Base-by-base conservation (phyloP, 2,797 vertebrate species). In the Myioborus melanocephalus region DNA sequence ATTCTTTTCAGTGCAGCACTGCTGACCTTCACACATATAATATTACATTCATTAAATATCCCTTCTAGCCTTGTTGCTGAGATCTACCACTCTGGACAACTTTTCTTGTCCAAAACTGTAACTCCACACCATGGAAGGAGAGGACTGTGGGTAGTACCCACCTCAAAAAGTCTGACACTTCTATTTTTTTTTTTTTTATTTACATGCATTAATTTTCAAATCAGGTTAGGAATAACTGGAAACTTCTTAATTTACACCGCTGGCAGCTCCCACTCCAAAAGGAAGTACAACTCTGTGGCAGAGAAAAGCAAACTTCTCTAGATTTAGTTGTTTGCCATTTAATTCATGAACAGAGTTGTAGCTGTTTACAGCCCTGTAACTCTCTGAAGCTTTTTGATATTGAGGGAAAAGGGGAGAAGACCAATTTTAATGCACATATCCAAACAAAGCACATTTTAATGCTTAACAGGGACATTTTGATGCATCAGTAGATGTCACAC, bases 381-480 rank as follows among this genome's bases (percentile, higher is more conserved):
- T 65, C 61, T 63, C 66, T 43, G 30, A 63, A 83, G 44, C 10
- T 65, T 82, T 84, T 39, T 59, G 26, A 63, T 47, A 22, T n/a
- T 10, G 1, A 3, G 12, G 19, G 2, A 18, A 72, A 79, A 69
- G 32, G 22, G 26, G 26, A 52, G 16, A 63, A 66, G 8, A 35
- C 4, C 0, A 0, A n/a, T 68, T 89, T 87, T 55, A 80, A 64
- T 16, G 50, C 0, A 5, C 60, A 55, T 35, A 73, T 49, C 39
- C 69, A 79, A 92, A 77, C n/a, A 79, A 95, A 82, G 55, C 26
- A 27, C 60, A 35, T 91, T 87, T 83, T 20, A 68, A 12, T 47
- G 21, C 32, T 73, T 72, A 78, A 44, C 43, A 17, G 49, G 87
- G 69, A 83, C 28, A 41, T 83, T 94, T 77, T 46, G 64, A 80